Conservation (phyloP, 2,888 invertebrate species). For the Taphrorychus bicolor region DNA sequence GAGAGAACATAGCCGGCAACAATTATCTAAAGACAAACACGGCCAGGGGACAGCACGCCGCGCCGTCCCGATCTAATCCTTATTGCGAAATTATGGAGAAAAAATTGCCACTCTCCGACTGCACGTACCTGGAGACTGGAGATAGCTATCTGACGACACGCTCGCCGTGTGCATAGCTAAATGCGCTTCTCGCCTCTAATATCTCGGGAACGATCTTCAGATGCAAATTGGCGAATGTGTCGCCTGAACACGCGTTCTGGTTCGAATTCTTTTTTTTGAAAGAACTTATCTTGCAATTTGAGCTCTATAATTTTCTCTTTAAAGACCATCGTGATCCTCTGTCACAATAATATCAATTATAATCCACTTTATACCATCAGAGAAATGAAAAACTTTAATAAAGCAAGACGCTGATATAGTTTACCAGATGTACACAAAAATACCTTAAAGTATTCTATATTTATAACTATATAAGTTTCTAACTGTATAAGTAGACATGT, state of each 20-base stretch:
- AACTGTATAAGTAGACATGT: too few species aligned
- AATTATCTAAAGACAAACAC: conserved; percentile 1
- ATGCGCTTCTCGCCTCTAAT: conserved; percentile 22
- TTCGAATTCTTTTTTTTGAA: background rate
- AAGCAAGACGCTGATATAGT: too few species aligned
- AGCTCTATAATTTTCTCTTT: too few species aligned
- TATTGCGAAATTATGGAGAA: conserved; percentile 11
- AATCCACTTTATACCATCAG: too few species aligned
- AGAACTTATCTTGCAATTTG: background rate
- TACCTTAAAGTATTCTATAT: too few species aligned
- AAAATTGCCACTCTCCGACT: background rate
- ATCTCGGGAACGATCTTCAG: conserved; percentile 17
- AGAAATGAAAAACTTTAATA: too few species aligned
- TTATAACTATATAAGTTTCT: too few species aligned
- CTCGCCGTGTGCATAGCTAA: conserved; percentile 20
- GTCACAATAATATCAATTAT: too few species aligned
- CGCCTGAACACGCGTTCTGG: conserved; percentile 2
- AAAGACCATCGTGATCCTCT: too few species aligned
- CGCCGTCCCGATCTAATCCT: conserved; percentile 12
- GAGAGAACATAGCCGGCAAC: background rate
- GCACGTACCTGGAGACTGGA: conserved; percentile 4
- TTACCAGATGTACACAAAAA: too few species aligned
- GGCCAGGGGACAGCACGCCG: background rate
- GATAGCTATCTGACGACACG: conserved; percentile 12
- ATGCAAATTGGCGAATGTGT: conserved; percentile 20